These are phyloP conservation scores for Platyrinchus mystaceus DNA, from an alignment of 2,797 vertebrate species.

Conservation along the genomic window DNA sequence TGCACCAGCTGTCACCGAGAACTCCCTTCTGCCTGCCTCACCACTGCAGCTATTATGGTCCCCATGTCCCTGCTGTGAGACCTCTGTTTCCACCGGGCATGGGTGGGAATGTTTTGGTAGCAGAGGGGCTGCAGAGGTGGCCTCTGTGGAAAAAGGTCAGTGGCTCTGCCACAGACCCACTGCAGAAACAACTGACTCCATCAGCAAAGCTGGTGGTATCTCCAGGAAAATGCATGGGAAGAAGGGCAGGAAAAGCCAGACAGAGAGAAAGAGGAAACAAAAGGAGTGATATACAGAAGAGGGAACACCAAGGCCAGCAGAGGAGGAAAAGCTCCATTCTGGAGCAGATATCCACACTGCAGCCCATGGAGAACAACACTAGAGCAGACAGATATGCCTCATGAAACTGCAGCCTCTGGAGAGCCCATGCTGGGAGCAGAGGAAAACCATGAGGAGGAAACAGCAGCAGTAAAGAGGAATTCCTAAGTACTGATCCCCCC, in stretches of 20 bases:
- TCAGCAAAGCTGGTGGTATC: neutral
- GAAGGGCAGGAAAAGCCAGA: neutral
- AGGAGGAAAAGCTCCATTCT: neutral
- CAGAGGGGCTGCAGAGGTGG: neutral
- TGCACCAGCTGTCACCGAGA: neutral
- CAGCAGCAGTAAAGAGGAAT: neutral
- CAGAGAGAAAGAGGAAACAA: neutral
- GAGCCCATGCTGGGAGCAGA: neutral
- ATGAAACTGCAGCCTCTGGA: neutral
- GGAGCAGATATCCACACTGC: accelerated
- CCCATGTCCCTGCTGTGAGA: neutral
- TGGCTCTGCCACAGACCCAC: neutral
- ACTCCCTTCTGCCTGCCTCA: neutral
- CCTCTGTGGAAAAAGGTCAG: neutral
- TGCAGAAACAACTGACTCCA: neutral
- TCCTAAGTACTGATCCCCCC: accelerated
- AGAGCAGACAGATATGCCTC: neutral
- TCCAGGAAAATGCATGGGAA: accelerated
- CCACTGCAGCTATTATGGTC: accelerated
- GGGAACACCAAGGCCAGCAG: neutral
- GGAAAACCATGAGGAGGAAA: neutral
- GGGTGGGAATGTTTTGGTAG: neutral
- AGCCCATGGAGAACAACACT: neutral
- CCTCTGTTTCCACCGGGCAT: accelerated
- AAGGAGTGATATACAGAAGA: neutral